Base-by-base conservation (phyloP, 2,888 invertebrate species). In the Euzetes globulus region DNA sequence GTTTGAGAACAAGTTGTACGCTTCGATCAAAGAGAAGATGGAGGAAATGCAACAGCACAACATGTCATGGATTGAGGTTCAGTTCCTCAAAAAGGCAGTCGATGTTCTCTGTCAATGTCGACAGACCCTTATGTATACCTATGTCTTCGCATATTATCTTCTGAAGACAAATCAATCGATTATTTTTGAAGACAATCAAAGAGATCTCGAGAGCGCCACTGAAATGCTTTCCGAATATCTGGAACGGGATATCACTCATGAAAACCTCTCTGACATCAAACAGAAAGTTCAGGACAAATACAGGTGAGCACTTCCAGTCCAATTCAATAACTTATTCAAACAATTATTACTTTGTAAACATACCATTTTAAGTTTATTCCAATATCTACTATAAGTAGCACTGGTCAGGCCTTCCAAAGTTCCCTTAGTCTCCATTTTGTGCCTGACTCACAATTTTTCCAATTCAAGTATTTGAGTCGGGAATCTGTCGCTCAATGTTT, bases 41-140 rank as follows among this genome's bases (percentile, higher is more conserved):
- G 96, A 97, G 83, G 96, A 96, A 85, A 97, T 99, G 97, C 98
- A 99, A 83, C 94, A 95, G 82, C 94, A 95, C 83, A 95, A 94
- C 83, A 97, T 98, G 96, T 95, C 95, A 79, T 99, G 98, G 98
- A 98, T 98, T 81, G 98, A 99, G 88, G 96, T 97, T 77, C 98
- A 99, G 87, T 99, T 98, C 85, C 86, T 99, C 81, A 93, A 93
- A 85, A 93, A 95, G 84, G 98, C 98, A 75, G 95, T 96, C 81
- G 95, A 95, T 85, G 95, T 94, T 83, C 87, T 97, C 77, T 96
- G 95, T 85, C 92, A 92, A 84, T 98, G 97, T 86, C 88, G 98
- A 79, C 95, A 97, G 84, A 97, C 97, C 22, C 87, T 98, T 75
- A 98, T 98, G 96, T 98, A 94, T 86, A 98, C 98, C 71, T 99